These are phyloP conservation scores for Siphlonurus alternatus DNA, from an alignment of 2,888 invertebrate species.

Conservation along the genomic window DNA sequence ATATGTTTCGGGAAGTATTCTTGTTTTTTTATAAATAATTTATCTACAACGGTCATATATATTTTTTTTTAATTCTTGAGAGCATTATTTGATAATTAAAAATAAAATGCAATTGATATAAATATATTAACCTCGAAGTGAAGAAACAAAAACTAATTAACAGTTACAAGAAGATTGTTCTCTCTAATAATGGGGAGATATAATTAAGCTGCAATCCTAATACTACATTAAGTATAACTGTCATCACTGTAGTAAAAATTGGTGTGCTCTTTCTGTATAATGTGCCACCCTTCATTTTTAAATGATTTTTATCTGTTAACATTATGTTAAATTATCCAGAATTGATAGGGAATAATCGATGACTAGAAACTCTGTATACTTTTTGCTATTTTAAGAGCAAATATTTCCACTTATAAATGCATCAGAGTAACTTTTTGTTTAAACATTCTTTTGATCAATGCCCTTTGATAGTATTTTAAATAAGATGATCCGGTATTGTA, in stretches of 20 bases:
- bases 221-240: not conserved
- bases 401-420: not conserved
- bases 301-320: not conserved
- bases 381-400: not conserved
- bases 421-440: not conserved
- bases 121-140: not conserved
- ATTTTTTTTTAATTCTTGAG: not conserved
- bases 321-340: not conserved
- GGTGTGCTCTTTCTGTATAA: not conserved
- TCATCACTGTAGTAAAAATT: conserved; percentile 6
- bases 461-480: too few species aligned
- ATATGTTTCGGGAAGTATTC: too few species aligned
- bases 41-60: not conserved
- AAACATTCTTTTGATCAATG: too few species aligned
- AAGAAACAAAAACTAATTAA: not conserved
- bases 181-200: not conserved
- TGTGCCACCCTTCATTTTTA: not conserved
- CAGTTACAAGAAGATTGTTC: not conserved
- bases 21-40: too few species aligned
- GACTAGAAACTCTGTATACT: not conserved
- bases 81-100: not conserved
- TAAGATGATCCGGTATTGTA: too few species aligned
- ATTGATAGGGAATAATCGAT: not conserved
- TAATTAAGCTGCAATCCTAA: not conserved
- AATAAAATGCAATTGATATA: conserved; percentile 1